Conservation (phyloP, 2,797 vertebrate species). For the Catharus ustulatus region DNA sequence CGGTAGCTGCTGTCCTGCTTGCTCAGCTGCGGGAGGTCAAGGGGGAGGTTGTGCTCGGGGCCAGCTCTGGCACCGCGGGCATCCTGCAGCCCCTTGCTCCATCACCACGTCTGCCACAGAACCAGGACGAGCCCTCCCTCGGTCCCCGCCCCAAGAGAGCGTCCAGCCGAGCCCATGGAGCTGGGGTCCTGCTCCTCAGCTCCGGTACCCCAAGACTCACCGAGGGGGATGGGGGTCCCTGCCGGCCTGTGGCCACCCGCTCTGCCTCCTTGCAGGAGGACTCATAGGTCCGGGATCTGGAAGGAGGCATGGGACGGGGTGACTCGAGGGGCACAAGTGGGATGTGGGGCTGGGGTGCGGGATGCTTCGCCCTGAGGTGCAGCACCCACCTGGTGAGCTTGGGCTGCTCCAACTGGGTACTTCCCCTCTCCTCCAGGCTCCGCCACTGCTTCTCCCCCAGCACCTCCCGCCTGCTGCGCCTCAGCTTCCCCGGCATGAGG, state of each 20-base stretch:
- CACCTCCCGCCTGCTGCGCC: constrained; percentile 58
- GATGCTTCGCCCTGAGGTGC: accelerated
- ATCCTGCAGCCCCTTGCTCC: not conserved
- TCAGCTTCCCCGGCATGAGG: constrained; percentile 68
- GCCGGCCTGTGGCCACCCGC: constrained; percentile 25
- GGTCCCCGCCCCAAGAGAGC: accelerated
- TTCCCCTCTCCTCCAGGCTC: constrained; percentile 81
- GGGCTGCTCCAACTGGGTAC: constrained; percentile 39
- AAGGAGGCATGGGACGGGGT: not conserved
- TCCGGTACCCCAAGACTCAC: not conserved
- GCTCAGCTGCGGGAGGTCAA: constrained; percentile 54
- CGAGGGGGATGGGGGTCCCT: not conserved
- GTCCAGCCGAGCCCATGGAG: accelerated
- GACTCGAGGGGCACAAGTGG: not conserved
- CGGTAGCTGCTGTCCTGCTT: constrained; percentile 84
- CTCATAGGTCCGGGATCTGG: constrained; percentile 83
- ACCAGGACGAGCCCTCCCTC: accelerated
- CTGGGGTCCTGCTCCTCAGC: not conserved
- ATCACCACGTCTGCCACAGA: accelerated
- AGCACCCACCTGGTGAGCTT: constrained; percentile 74
- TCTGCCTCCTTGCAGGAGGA: not conserved
- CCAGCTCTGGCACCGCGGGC: not conserved
- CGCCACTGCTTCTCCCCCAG: constrained; percentile 74
- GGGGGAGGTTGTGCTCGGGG: accelerated
- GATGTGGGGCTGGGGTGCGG: not conserved